These are phyloP conservation scores for Limnephilus lunatus DNA, from an alignment of 2,888 invertebrate genomes.

Conservation along the genomic window DNA sequence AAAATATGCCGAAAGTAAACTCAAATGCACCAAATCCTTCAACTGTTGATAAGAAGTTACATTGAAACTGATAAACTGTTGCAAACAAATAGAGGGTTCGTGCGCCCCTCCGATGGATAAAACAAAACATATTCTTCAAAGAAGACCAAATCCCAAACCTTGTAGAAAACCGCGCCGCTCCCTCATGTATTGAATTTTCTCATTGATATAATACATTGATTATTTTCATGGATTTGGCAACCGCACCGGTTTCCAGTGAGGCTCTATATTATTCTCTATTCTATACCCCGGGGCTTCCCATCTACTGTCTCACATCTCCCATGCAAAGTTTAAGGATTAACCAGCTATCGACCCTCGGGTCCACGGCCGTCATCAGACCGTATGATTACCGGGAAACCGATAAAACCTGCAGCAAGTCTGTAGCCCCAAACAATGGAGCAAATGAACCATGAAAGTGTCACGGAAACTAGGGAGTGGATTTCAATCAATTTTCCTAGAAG, in stretches of 20 bases:
- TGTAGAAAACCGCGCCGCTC: not conserved
- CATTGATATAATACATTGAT: not conserved
- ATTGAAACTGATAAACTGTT: not conserved
- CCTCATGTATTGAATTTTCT: not conserved
- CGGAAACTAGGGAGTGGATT: constrained; percentile 53
- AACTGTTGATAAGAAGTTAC: not conserved
- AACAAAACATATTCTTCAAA: not conserved
- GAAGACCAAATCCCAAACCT: not conserved
- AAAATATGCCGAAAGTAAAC: not conserved
- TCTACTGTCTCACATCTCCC: not conserved
- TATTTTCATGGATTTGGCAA: not conserved
- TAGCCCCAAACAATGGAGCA: constrained; percentile 54
- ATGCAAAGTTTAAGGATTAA: constrained; percentile 45
- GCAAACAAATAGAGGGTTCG: not conserved
- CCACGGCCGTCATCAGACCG: constrained; percentile 52
- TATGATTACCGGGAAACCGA: constrained; percentile 55
- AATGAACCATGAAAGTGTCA: constrained; percentile 56
- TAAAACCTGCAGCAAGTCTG: constrained; percentile 49
- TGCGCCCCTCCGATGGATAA: not conserved
- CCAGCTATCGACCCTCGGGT: constrained; percentile 36
- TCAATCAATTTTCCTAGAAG: constrained; percentile 47
- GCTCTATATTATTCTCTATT: not conserved
- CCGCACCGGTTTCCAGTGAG: not conserved
- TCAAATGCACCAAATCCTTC: not conserved
- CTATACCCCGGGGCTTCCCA: not conserved